phyloP scores from a whole-genome alignment of 2,113 vertebrate species.

The Prietella phreatophila region DNA sequence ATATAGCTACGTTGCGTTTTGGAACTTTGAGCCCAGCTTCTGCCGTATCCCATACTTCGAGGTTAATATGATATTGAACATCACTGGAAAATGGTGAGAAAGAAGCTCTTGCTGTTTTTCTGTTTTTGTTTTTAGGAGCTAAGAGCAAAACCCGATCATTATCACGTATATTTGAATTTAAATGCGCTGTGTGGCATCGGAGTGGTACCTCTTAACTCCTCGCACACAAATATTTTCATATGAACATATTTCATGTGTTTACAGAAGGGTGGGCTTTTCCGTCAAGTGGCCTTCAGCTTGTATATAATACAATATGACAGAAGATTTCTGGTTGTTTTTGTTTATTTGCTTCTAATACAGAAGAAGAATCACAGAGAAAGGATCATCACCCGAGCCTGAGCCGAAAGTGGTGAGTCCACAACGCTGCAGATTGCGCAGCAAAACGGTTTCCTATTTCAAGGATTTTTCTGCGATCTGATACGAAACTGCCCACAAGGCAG shows the following conservation, averaged over 20 bases:
- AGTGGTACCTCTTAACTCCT: background rate
- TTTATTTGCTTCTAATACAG: conserved; percentile 64
- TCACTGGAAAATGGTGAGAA: background rate
- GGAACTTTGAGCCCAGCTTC: background rate
- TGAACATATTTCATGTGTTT: background rate
- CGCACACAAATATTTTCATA: background rate
- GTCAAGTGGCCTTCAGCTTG: background rate
- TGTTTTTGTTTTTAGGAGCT: background rate
- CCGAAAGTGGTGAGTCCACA: conserved; percentile 83
- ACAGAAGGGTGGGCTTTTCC: background rate
- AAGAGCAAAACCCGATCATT: background rate
- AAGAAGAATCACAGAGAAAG: conserved; percentile 97
- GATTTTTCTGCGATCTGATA: background rate
- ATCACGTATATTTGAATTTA: no score
- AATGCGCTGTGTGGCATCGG: no score
- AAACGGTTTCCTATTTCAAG: background rate
- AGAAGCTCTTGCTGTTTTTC: background rate
- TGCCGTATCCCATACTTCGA: background rate
- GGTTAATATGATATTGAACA: background rate
- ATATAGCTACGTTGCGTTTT: background rate
- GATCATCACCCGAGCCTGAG: conserved; percentile 88
- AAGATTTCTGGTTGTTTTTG: background rate
- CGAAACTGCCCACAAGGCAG: background rate
- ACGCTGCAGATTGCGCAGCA: background rate
- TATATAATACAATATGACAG: background rate